Conservation (phyloP, 2,888 invertebrate genomes). For the Tupiocoris notatus region DNA sequence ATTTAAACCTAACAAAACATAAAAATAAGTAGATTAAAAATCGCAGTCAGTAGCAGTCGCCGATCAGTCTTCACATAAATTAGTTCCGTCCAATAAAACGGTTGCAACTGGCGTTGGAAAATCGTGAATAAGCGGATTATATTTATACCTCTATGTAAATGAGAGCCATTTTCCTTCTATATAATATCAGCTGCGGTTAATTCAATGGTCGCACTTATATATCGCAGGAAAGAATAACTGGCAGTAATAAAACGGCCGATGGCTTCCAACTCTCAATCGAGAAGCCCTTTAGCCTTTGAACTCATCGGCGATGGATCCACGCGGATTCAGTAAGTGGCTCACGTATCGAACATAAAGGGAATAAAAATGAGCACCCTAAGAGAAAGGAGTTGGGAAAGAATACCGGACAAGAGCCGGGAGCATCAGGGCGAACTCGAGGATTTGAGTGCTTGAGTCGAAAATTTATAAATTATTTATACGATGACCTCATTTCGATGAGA, state of each 20-base stretch:
- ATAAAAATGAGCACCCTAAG: background rate
- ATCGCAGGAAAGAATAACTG: background rate
- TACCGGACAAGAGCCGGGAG: background rate
- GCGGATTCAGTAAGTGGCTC: constrained; percentile 22
- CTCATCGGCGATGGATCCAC: background rate
- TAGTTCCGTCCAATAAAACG: no score
- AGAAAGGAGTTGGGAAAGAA: background rate
- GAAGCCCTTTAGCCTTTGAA: background rate
- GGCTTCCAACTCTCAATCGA: background rate
- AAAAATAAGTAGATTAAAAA: no score
- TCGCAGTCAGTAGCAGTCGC: no score
- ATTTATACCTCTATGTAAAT: no score
- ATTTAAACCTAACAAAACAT: no score
- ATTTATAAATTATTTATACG: constrained; percentile 29
- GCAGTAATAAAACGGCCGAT: background rate
- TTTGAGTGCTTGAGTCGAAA: constrained; percentile 5
- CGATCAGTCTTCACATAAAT: no score
- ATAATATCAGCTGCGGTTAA: constrained; percentile 1
- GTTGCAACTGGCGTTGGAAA: no score
- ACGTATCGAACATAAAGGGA: constrained; percentile 28
- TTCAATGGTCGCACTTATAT: background rate
- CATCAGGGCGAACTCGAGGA: background rate
- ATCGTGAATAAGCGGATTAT: no score
- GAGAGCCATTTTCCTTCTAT: no score
- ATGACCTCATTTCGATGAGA: constrained; percentile 9